Conservation (phyloP, 1,140 invertebrate species). For the Drosophila rufa region DNA sequence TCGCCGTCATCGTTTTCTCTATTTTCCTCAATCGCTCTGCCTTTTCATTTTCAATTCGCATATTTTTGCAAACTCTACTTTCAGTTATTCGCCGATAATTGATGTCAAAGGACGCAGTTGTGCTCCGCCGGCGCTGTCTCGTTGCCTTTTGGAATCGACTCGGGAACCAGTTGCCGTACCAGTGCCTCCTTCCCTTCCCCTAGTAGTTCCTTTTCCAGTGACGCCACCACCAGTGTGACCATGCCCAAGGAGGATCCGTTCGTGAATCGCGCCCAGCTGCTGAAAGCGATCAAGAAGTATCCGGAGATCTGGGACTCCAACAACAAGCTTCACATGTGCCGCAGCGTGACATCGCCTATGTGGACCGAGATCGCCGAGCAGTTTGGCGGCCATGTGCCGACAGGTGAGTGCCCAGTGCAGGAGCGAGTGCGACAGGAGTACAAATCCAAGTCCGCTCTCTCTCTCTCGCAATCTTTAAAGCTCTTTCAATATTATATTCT, state of each 20-base stretch:
- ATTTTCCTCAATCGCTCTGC: conserved; percentile 85
- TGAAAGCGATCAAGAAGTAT: conserved; percentile 83
- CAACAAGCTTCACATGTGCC: conserved; percentile 82
- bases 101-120: conserved; percentile 85
- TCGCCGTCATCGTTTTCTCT: conserved; percentile 81
- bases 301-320: conserved; percentile 84
- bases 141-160: conserved; percentile 31
- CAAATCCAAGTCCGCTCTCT: neutral
- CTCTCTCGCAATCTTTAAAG: neutral
- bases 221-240: conserved; percentile 11
- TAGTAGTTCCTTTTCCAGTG: conserved; percentile 2
- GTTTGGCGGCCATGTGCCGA: conserved; percentile 82
- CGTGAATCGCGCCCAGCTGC: conserved; percentile 79
- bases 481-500: neutral
- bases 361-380: conserved; percentile 84
- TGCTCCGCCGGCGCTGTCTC: conserved; percentile 69
- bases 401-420: conserved; percentile 59
- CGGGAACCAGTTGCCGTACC: conserved; percentile 8
- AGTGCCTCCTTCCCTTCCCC: conserved; percentile 5
- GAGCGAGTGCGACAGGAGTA: conserved; percentile 23
- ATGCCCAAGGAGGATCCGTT: conserved; percentile 84
- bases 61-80: conserved; percentile 85
- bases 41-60: conserved; percentile 85
- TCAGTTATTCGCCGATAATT: conserved; percentile 85
- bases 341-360: conserved; percentile 83